Evolutionary conservation across 2,797 vertebrate genomes (phyloP), one percentile per base, ranked within the genome.

Genomic region (Hydrolagus colliei): DNA sequence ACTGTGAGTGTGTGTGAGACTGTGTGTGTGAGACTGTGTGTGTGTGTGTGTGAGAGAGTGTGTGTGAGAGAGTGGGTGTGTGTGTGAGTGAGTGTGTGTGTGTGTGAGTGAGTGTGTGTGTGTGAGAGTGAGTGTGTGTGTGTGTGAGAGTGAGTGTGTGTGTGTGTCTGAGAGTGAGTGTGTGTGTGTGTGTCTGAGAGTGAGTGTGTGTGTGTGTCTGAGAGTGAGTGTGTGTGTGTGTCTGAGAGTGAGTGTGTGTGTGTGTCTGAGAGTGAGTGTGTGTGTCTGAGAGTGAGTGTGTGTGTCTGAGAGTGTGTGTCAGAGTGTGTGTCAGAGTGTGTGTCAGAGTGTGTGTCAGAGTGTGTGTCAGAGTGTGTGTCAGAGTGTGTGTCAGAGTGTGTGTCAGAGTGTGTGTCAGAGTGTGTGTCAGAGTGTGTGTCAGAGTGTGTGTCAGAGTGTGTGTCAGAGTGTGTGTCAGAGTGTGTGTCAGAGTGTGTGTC

Each of bases 41-140:
- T 9, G 73, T 75, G 8, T 75, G 8, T 75, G 8, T 75, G 8
- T 75, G 8, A 10, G 8, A 10, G 8, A 10, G 8, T 75, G 8
- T 75, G 73, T 75, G 73, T 75, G 73, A 10, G 73, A 10, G 73
- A n/a, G n/a, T n/a, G n/a, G n/a, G n/a, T n/a, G n/a, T n/a, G n/a
- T n/a, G n/a, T n/a, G n/a, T n/a, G n/a, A 10, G 73, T 75, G 8
- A 10, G 73, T 75, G 8, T 75, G 73, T 75, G 8, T 75, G 73
- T 75, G 8, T 75, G 73, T 75, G 8, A 10, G 73, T 75, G 8
- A 10, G 73, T 75, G 8, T 75, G 8, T 75, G 73, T 75, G 8
- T 75, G 8, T 75, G 73, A 10, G 8, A 10, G 8, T 75, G 8
- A 10, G 73, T 75, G 8, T 75, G 8, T 75, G 73, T 75, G 12